These are phyloP conservation scores for Paedocypris sp. DNA, from an alignment of 2,113 vertebrate genomes.

Conservation along the genomic window DNA sequence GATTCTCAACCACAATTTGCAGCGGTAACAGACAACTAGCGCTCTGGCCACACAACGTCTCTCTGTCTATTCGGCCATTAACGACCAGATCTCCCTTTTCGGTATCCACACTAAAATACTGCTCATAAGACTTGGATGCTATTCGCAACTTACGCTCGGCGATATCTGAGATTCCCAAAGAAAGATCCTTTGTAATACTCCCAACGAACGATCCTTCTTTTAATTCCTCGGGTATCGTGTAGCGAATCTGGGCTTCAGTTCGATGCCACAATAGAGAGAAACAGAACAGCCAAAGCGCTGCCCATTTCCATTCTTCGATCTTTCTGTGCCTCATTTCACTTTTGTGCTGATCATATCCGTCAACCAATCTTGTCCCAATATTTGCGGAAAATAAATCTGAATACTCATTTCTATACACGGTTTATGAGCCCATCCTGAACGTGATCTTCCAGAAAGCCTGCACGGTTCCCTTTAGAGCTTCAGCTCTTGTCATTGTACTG, in stretches of 20 bases:
- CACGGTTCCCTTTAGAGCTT: constrained; percentile 15
- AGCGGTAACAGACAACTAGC: constrained; percentile 55
- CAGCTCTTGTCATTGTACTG: constrained; percentile 8
- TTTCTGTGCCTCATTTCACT: constrained; percentile 48
- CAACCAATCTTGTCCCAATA: not conserved
- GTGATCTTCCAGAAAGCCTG: not conserved
- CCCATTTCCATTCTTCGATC: constrained; percentile 45
- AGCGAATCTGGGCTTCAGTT: constrained; percentile 48
- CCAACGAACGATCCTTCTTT: constrained; percentile 57
- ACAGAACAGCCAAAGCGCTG: constrained; percentile 37
- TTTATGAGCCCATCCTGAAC: not conserved
- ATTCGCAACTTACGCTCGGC: constrained; percentile 69
- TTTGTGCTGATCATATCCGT: not conserved
- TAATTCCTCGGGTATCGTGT: constrained; percentile 58
- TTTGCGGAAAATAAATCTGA: not conserved
- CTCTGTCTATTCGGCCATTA: constrained; percentile 60
- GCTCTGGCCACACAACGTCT: constrained; percentile 56
- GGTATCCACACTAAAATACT: constrained; percentile 66
- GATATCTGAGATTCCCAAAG: constrained; percentile 68
- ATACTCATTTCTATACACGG: constrained; percentile 30
- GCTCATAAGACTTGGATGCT: constrained; percentile 66
- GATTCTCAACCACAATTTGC: constrained; percentile 59
- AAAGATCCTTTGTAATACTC: constrained; percentile 71
- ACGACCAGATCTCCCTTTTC: constrained; percentile 62
- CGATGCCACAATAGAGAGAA: constrained; percentile 53